These are phyloP conservation scores for Ploceus nigricollis DNA, from an alignment of 2,113 vertebrate genomes.

Conservation along the genomic window DNA sequence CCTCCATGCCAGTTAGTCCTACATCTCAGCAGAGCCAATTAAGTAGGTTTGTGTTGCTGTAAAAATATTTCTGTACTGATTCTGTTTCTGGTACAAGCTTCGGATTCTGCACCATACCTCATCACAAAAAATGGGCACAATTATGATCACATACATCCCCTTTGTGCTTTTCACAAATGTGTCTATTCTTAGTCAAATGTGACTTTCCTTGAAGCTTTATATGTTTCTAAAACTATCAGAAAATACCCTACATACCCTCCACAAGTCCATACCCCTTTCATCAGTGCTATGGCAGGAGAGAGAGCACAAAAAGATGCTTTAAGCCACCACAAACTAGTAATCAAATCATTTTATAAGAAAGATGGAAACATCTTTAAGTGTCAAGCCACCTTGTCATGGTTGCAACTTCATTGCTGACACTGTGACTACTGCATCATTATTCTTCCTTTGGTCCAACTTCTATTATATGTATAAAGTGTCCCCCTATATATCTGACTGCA, in stretches of 20 bases:
- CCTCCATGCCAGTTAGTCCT: background rate
- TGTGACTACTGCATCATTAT: background rate
- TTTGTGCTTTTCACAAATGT: background rate
- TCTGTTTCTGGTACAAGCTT: background rate
- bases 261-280: background rate
- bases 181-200: background rate
- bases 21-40: background rate
- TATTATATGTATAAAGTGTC: background rate
- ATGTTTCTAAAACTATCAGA: background rate
- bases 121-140: background rate
- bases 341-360: background rate
- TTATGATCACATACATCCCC: background rate
- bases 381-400: background rate
- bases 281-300: background rate
- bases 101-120: background rate
- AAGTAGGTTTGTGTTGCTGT: background rate
- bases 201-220: background rate
- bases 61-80: background rate
- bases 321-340: background rate
- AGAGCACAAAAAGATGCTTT: background rate
- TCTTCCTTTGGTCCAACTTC: background rate
- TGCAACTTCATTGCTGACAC: background rate
- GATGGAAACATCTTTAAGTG: background rate
- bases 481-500: background rate
- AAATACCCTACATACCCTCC: background rate